phyloP scores from a whole-genome alignment of 2,113 vertebrate genomes.

The Illadopsis cleaveri region DNA sequence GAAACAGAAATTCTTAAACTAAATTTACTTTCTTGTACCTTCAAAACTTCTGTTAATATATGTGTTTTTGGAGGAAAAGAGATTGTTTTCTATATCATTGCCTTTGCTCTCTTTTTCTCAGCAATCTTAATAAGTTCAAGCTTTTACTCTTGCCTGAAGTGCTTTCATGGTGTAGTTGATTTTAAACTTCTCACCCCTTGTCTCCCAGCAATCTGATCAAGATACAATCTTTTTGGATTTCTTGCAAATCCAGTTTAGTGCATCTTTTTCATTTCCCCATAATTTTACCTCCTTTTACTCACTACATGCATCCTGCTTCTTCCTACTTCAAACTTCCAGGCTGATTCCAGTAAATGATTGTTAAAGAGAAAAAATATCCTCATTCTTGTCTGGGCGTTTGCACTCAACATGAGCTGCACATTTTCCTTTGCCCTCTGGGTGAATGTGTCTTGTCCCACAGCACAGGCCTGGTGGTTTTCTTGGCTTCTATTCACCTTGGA shows the following conservation, averaged over 20 bases:
- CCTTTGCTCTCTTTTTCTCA: not conserved
- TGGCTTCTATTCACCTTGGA: not conserved
- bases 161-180: not conserved
- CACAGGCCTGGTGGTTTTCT: not conserved
- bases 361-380: not conserved
- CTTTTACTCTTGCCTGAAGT: not conserved
- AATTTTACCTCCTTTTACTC: not conserved
- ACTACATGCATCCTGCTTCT: not conserved
- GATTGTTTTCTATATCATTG: not conserved
- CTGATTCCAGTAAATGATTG: not conserved
- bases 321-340: not conserved
- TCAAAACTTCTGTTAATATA: not conserved
- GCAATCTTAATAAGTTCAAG: not conserved
- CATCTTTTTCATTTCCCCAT: not conserved
- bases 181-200: not conserved
- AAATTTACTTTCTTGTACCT: not conserved
- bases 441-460: not conserved
- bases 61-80: not conserved
- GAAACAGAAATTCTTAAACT: not conserved
- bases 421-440: not conserved
- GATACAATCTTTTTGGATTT: not conserved
- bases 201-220: not conserved
- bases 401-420: not conserved
- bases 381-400: not conserved
- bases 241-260: not conserved